Evolutionary conservation across 2,888 invertebrate genomes (phyloP), one percentile per base, ranked within the genome.

Genomic region (Stegophylla sp.): DNA sequence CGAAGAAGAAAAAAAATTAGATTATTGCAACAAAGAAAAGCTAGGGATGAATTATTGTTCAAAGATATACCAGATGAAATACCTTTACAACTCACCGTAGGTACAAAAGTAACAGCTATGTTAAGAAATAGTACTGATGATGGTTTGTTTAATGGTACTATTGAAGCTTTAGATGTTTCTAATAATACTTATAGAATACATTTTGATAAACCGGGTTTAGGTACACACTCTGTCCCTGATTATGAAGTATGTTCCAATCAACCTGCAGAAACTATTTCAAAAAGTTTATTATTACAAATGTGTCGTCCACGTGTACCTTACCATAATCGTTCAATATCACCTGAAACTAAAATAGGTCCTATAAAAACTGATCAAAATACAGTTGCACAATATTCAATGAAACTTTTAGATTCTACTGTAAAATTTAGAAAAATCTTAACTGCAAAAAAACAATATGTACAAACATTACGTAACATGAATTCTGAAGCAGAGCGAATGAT

Each of bases 221-320:
- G 97, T 0, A 97, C 97, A 7, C 96, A 97, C 87, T 96, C 97
- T 76, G 94, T 98, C 83, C 96, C 96, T 28, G 98, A 98, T 88
- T 96, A 93, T 88, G 98, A 98, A 90, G 97, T 98, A 83, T 89
- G 97, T 15, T 95, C 96, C 1, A 95, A 95, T 87, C 96, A 96
- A 85, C 91, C 93, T 63, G 93, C 94, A 63, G 97, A 97, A 86
- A 96, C 96, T 34, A 92, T 97, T 85, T 85, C 75, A 84, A 89
- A 88, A 71, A 81, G 63, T 61, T 34, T 76, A 7, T 81, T 83
- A 15, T 67, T 83, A 34, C 82, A 83, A 76, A 81, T 82, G 63
- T 82, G 82, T 45, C 82, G 82, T 28, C 83, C 83, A 51, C 72
- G 83, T 28, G 48, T 77, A 56, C 82, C 81, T 59, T 69, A 71